Evolutionary conservation across 2,888 invertebrate genomes (phyloP), one percentile per base, ranked within the genome.

Genomic region (Melinaea marsaeus): DNA sequence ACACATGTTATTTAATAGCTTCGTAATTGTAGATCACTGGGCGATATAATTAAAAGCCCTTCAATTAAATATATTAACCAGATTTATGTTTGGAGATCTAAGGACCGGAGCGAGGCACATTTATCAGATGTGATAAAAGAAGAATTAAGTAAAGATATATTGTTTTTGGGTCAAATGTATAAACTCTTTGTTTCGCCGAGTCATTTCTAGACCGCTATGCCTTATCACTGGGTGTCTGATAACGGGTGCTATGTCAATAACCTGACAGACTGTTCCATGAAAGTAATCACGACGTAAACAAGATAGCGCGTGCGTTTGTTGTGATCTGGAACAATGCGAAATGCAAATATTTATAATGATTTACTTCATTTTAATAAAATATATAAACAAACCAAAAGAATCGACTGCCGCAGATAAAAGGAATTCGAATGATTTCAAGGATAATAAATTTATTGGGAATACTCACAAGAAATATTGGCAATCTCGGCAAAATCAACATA

Each of bases 31-130:
- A 46, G 61, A 77, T 74, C 71, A 77, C 61, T 58, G 42, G 76
- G 76, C 79, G 82, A 79, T 79, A 75, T 84, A 84, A 88, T 86
- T 83, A 83, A 73, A 67, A 51, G 32, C 51, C 32, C 32, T 32
- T 32, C 22, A 51, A 51, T 51, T 51, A 51, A 51, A 32, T 51
- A 32, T 32, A 51, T 51, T 51, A 22, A 51, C 32, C 22, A 51
- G 51, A 7, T 32, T 32, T 32, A 32, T 22, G 7, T 46, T 46
- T n/a, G 46, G 46, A 46, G 22, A 51, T 42, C 11, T 42, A 42
- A 9, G 42, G 9, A 42, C 11, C 42, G 7, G 42, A 42, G 42
- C 7, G 11, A 42, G 11, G 42, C 6, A 42, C 42, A 42, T 42
- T 42, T 42, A 9, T 42, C 9, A 22, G 22, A 22, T 9, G 3